Conservation (phyloP, 2,888 invertebrate genomes). For the Elegia similella region DNA sequence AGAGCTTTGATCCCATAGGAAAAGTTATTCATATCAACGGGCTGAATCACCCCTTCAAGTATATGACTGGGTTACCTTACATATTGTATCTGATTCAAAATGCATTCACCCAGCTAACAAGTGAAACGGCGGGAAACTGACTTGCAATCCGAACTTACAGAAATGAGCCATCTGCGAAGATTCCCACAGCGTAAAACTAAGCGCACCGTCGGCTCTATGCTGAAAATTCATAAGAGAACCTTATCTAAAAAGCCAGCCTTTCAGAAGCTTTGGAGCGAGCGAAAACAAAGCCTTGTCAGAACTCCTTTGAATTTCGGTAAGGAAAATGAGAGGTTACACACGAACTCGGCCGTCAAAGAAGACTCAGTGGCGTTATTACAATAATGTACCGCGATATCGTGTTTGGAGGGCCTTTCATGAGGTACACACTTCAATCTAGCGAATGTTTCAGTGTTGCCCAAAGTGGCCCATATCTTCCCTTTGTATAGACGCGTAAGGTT, state of each 20-base stretch:
- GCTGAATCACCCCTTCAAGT: no score
- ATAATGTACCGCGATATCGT: slow-evolving; percentile 73
- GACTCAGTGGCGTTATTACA: slow-evolving; percentile 73
- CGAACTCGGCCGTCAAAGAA: slow-evolving; percentile 69
- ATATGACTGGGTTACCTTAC: no score
- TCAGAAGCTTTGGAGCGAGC: slow-evolving; percentile 69
- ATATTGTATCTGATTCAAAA: slow-evolving; percentile 3
- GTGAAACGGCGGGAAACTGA: slow-evolving; percentile 49
- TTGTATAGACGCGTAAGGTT: no score
- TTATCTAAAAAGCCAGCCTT: slow-evolving; percentile 79
- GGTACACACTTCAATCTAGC: slow-evolving; percentile 19
- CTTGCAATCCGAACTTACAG: slow-evolving; percentile 48
- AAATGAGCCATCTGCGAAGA: slow-evolving; percentile 64
- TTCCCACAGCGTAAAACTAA: slow-evolving; percentile 72
- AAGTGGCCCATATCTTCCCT: no score
- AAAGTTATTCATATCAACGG: no score
- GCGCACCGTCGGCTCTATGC: slow-evolving; percentile 62
- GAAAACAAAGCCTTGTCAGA: slow-evolving; percentile 79
- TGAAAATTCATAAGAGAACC: slow-evolving; percentile 75
- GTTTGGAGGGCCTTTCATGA: slow-evolving; percentile 55
- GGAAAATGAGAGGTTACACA: slow-evolving; percentile 79
- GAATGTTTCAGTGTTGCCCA: slow-evolving; percentile 3
- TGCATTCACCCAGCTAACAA: slow-evolving; percentile 37
- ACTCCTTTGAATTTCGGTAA: slow-evolving; percentile 79
- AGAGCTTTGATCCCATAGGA: no score